Evolutionary conservation across 2,797 vertebrate species (phyloP), one percentile per base, ranked within the genome.

Genomic region (Tapirus indicus): DNA sequence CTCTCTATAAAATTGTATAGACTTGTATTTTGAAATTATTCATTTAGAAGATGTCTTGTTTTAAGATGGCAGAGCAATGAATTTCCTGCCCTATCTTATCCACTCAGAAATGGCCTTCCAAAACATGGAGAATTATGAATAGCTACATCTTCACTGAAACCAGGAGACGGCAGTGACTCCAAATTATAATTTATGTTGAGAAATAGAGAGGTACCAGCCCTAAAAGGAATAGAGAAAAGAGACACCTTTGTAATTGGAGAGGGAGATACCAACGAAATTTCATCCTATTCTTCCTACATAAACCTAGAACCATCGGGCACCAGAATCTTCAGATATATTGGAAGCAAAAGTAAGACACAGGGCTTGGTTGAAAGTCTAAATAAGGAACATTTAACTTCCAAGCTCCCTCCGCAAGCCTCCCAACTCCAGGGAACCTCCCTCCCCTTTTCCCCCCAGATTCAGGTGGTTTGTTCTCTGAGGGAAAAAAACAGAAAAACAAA

Each of bases 191-290:
- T 82, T 25, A 11, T n/a, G 6, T 14, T 41, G 52, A 60, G 38
- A 85, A 60, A 58, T 12, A 74, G 78, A 56, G 13, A 49, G 18
- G 32, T 14, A 14, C 35, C 27, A 60, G 35, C 13, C 41, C 25
- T 47, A 38, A 66, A 74, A 38, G 41, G 16, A 69, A 49, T 1
- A 23, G 27, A 47, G 5, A 62, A 32, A 6, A 20, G 60, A 16
- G 35, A 60, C 11, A 54, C 8, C 6, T 38, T 44, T 27, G 14
- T 54, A 20, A 66, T 23, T 77, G 32, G 23, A 58, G 29, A 27
- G 20, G 23, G 17, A 11, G 0, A 7, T 2, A 14, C 5, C 27
- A 60, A 2, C 29, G 23, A 16, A 10, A 49, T n/a, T 5, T 29
- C n/a, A 21, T 13, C 32, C 64, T 58, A 2, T 8, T 72, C 52